These are phyloP conservation scores for Spinus olivaceus DNA, from an alignment of 2,797 vertebrate genomes.

Conservation along the genomic window DNA sequence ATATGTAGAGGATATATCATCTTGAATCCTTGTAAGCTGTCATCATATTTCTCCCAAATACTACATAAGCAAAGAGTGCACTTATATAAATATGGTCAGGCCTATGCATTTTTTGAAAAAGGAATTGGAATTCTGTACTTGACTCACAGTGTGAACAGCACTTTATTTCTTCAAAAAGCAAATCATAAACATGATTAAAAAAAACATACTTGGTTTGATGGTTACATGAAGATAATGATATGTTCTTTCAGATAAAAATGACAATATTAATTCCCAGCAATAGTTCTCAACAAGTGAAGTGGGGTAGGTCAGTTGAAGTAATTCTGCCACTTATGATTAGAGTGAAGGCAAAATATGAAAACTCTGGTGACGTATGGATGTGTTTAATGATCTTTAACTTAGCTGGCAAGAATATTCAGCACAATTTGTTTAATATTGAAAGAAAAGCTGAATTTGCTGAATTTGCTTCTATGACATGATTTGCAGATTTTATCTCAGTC, in stretches of 20 bases:
- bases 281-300: background rate
- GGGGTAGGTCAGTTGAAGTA: background rate
- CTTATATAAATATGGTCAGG: background rate
- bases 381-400: background rate
- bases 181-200: background rate
- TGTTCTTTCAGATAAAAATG: background rate
- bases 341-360: background rate
- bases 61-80: background rate
- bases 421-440: background rate
- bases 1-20: background rate
- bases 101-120: constrained; percentile 31
- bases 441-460: background rate
- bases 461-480: background rate
- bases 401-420: background rate
- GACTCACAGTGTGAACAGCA: background rate
- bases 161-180: background rate
- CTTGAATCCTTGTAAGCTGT: background rate
- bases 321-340: background rate
- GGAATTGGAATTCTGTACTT: background rate
- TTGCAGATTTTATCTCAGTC: background rate
- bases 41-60: background rate
- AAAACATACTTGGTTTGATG: background rate
- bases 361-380: background rate
- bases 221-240: background rate
- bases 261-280: background rate